Evolutionary conservation across 2,797 vertebrate genomes (phyloP).

Genomic region (Pteropus rufus): DNA sequence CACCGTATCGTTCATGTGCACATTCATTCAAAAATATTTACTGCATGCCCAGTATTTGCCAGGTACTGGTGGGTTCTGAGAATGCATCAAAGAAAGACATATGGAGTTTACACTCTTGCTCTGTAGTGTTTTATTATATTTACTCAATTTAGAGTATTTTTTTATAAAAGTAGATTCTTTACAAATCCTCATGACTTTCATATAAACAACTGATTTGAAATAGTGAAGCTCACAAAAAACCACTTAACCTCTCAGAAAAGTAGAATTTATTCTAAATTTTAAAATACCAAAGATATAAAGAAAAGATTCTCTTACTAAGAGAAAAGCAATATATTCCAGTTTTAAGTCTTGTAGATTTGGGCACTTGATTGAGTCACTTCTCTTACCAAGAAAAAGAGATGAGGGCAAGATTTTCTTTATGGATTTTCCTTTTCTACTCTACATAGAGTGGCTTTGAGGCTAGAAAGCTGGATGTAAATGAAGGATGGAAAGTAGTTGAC

Average conservation of each 20-base stretch:
- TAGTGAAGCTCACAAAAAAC: background rate
- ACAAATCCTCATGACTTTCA: background rate
- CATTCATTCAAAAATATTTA: background rate
- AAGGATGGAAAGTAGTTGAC: background rate
- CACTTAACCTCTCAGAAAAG: background rate
- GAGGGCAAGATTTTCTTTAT: background rate
- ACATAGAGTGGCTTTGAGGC: accelerated
- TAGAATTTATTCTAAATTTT: background rate
- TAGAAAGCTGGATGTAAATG: background rate
- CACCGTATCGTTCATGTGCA: accelerated
- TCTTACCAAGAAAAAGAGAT: background rate
- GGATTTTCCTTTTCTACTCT: background rate
- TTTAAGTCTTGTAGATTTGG: background rate
- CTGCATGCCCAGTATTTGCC: background rate
- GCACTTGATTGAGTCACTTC: background rate
- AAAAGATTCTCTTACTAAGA: background rate
- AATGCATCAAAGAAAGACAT: background rate
- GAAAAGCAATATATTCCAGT: background rate
- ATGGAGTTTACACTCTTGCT: background rate
- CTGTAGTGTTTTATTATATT: background rate
- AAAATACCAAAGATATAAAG: background rate
- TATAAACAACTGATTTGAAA: background rate
- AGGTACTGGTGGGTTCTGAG: background rate
- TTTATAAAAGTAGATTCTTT: background rate
- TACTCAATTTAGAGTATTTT: background rate